These are phyloP conservation scores for Aviceda subcristata DNA, from an alignment of 2,113 vertebrate species.

Conservation along the genomic window DNA sequence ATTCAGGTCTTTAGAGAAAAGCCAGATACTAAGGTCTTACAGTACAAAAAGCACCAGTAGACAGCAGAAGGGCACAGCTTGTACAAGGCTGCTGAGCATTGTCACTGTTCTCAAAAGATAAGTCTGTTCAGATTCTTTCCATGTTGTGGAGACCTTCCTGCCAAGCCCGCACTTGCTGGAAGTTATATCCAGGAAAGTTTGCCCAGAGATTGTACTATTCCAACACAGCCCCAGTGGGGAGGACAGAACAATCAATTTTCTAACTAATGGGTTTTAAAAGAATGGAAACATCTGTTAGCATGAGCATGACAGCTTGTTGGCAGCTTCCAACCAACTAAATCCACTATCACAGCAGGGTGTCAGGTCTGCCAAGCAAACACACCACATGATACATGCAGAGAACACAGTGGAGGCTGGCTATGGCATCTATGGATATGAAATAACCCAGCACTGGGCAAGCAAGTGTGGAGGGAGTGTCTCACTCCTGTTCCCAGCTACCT, in stretches of 20 bases:
- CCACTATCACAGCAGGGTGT: background rate
- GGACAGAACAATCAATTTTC: background rate
- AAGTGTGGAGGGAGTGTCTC: fast-evolving
- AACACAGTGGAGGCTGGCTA: background rate
- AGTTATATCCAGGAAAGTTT: background rate
- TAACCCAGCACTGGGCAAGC: background rate
- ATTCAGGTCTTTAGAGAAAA: background rate
- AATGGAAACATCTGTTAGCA: background rate
- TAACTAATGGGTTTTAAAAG: background rate
- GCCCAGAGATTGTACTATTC: background rate
- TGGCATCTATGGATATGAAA: background rate
- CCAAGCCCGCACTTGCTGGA: background rate
- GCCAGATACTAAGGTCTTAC: background rate
- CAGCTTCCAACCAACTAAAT: background rate
- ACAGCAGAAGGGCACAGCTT: background rate
- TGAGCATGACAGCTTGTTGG: background rate
- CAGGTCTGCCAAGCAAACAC: background rate
- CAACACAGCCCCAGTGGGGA: background rate
- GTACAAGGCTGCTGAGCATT: background rate
- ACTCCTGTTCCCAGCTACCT: background rate
- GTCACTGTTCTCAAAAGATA: background rate
- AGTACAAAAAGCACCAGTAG: background rate
- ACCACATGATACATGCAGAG: background rate
- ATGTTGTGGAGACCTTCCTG: background rate
- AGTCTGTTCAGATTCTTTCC: background rate